Evolutionary conservation across 1,140 invertebrate species (phyloP), one percentile per base, ranked within the genome.

Genomic region (Pseudachorutes palmiensis): DNA sequence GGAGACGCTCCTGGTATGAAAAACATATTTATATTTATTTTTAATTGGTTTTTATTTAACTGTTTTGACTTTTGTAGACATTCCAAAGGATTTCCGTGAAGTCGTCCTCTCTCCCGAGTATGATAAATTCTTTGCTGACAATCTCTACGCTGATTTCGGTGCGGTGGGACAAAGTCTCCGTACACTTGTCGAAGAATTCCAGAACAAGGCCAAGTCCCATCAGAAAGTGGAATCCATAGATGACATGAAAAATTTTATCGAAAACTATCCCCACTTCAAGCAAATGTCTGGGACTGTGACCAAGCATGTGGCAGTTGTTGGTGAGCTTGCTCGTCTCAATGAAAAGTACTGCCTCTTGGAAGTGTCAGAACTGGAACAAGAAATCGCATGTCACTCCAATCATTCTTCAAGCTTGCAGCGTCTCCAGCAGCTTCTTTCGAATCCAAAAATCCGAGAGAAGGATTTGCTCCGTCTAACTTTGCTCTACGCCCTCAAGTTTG

Each of bases 171-270:
- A 92, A 75, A 98, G 93, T 36, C 97, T 99, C 67, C 98, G 98
- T 80, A 84, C 88, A 49, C 80, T 99, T 30, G 98, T 99, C 90
- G 95, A 98, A 62, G 93, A 98, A 72, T 99, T 97, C 80, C 95
- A 98, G 79, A 87, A 84, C 70, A 95, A 96, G 81, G 92, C 93
- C 1, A 68, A 98, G 76, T 92, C 90, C 75, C 89, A 92, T 72
- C 92, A 98, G 76, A 98, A 98, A 82, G 89, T 99, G 1, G 97
- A 99, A 82, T 97, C 92, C 70, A 98, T 99, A 75, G 84, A 88
- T 0, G 97, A 99, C 77, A 98, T 99, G 95, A 99, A 99, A 82
- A 88, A 88, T 74, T 99, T 99, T 82, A 91, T 99, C 14, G 97
- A 99, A 77, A 90, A 90, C 19, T 99, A 99, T 84, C 97, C 97